Base-by-base conservation (phyloP, 1,140 invertebrate species). In the Danaus plexippus region DNA sequence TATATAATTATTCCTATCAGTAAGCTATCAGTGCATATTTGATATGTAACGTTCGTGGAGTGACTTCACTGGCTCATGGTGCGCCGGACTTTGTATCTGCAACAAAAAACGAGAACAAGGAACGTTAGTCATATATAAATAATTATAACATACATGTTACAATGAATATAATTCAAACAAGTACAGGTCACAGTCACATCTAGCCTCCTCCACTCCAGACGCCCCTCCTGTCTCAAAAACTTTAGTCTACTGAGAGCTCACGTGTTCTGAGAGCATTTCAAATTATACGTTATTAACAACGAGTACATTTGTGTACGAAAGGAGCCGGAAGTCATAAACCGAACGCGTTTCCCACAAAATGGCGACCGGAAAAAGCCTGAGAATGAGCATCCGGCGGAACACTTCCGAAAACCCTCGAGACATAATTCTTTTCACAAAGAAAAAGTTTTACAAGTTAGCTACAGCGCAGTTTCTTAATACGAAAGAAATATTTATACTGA, bases 1-100 rank as follows among this genome's bases (percentile, higher is more conserved):
- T 54, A 51, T 45, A 47, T 41, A 53, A 51, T 18, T 47, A 22
- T 8, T 51, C 49, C 18, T 6, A 32, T 47, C 46, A 54, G 52
- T 52, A 48, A 8, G 52, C 64, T 72, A 69, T 85, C 82, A 85
- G 82, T 85, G 74, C 79, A 69, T 77, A 47, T 77, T 80, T 84
- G 82, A 85, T 85, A 85, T 85, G 82, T 85, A 78, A 81, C 54
- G 48, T 74, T 59, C 18, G 18, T 55, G 65, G 60, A 53, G 55
- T 50, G 59, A 61, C 65, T 53, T 70, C 57, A 76, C 67, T 63
- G 65, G 60, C 64, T 68, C 76, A 77, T 71, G 75, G 80, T 84
- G 82, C 72, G 77, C 74, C 66, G 48, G 43, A 52, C 13, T 32
- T 61, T 52, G 22, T 61, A 48, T 71, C 82, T 83, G 82, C 12